phyloP scores from a whole-genome alignment of 2,888 invertebrate species.

The Amblyjoppa proteus region DNA sequence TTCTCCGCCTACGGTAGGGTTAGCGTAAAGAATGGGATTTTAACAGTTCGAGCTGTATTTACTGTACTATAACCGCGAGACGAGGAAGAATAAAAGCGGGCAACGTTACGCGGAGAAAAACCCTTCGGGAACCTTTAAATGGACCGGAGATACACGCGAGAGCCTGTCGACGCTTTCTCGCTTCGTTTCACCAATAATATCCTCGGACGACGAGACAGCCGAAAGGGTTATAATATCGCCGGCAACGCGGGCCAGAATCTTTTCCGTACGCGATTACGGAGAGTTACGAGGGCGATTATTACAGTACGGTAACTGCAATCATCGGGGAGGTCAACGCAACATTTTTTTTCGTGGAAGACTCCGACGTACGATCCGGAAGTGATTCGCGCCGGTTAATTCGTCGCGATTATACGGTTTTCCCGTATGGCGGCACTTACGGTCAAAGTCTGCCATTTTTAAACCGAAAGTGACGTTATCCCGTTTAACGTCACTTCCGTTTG shows the following conservation, averaged over 20 bases:
- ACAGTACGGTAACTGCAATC: slow-evolving; percentile 50
- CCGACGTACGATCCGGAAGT: neutral
- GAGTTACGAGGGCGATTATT: slow-evolving; percentile 63
- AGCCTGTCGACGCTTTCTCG: slow-evolving; percentile 41
- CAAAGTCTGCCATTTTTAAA: no score
- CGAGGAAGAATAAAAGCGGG: neutral
- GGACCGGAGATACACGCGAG: slow-evolving; percentile 21
- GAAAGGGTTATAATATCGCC: slow-evolving; percentile 42
- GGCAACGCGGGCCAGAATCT: slow-evolving; percentile 18
- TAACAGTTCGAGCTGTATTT: slow-evolving; percentile 30
- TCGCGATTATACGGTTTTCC: neutral
- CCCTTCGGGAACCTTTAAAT: slow-evolving; percentile 27
- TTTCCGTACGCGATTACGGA: slow-evolving; percentile 31
- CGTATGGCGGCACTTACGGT: no score
- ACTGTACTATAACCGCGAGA: neutral
- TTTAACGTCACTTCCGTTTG: no score
- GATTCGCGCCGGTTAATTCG: neutral
- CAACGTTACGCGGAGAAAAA: neutral
- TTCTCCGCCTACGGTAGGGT: slow-evolving; percentile 25
- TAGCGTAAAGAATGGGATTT: slow-evolving; percentile 35
- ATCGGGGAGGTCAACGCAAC: slow-evolving; percentile 13
- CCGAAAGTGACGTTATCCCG: no score
- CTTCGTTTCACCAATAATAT: slow-evolving; percentile 18
- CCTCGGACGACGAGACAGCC: slow-evolving; percentile 23
- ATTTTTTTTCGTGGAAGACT: slow-evolving; percentile 11